Conservation (phyloP, 2,113 vertebrate species). For the Pristiophorus japonicus region DNA sequence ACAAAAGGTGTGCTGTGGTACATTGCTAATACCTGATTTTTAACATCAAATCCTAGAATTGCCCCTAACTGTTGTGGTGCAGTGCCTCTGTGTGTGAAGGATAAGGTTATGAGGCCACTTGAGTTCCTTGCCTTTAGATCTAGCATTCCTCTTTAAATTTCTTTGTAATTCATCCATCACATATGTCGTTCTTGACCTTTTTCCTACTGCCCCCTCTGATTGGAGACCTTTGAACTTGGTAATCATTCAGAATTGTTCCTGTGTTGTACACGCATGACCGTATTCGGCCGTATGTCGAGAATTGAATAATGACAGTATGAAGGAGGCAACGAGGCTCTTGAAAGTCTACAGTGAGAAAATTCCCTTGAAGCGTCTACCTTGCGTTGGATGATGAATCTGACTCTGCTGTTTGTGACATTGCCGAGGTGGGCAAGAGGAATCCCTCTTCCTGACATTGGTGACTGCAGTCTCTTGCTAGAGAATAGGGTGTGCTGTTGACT, state of each 20-base stretch:
- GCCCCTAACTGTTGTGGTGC: not conserved
- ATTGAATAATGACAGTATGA: not conserved
- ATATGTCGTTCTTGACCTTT: not conserved
- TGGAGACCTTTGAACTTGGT: not conserved
- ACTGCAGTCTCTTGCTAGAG: not conserved
- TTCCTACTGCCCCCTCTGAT: not conserved
- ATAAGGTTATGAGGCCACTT: not conserved
- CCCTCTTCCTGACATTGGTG: not conserved
- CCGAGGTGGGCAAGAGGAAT: not conserved
- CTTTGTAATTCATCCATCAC: not conserved
- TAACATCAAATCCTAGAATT: not conserved
- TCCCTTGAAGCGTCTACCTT: not conserved
- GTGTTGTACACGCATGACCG: not conserved
- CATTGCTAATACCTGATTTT: not conserved
- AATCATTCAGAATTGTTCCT: not conserved
- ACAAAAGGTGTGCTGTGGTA: not conserved
- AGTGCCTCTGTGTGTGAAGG: not conserved
- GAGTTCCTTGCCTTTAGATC: not conserved
- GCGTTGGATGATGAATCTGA: not conserved
- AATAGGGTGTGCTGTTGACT: not conserved
- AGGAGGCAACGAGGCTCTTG: not conserved
- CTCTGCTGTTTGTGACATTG: not conserved
- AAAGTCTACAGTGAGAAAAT: not conserved
- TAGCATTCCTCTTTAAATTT: not conserved
- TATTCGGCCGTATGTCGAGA: not conserved